Percentiles rank a stretch among this genome's conserved stretches.
phyloP scores from a whole-genome alignment of 2,113 vertebrate species.

The Macrotus californicus region DNA sequence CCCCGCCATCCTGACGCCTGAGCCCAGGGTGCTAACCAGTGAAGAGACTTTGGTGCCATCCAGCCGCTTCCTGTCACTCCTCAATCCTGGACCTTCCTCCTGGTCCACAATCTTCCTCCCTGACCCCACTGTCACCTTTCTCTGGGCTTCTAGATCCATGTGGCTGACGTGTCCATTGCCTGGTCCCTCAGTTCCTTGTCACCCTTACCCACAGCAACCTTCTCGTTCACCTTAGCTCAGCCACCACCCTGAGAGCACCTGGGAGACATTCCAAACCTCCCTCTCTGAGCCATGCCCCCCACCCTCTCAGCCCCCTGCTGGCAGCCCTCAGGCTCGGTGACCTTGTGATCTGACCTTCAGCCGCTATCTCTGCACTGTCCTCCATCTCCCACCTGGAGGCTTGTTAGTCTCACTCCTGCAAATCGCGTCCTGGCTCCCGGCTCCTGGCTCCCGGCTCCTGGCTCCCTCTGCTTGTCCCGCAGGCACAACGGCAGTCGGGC shows the following conservation, averaged over 20 bases:
- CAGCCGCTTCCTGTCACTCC: background rate
- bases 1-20: background rate
- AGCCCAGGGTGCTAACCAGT: background rate
- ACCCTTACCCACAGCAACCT: rapidly evolving
- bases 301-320: too few species aligned
- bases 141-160: background rate
- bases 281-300: background rate
- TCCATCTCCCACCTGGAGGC: too few species aligned
- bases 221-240: background rate
- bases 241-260: rapidly evolving
- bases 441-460: too few species aligned
- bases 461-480: too few species aligned
- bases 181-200: background rate
- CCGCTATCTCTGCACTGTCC: rapidly evolving
- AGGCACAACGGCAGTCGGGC: background rate
- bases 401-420: background rate
- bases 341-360: too few species aligned
- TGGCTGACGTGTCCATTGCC: background rate
- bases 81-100: background rate
- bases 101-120: background rate
- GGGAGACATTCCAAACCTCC: background rate
- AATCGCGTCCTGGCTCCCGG: background rate
- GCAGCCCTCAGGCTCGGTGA: background rate
- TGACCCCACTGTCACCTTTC: background rate
- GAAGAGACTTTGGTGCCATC: background rate